Conservation (phyloP, 2,113 vertebrate species). For the Eidolon helvum region DNA sequence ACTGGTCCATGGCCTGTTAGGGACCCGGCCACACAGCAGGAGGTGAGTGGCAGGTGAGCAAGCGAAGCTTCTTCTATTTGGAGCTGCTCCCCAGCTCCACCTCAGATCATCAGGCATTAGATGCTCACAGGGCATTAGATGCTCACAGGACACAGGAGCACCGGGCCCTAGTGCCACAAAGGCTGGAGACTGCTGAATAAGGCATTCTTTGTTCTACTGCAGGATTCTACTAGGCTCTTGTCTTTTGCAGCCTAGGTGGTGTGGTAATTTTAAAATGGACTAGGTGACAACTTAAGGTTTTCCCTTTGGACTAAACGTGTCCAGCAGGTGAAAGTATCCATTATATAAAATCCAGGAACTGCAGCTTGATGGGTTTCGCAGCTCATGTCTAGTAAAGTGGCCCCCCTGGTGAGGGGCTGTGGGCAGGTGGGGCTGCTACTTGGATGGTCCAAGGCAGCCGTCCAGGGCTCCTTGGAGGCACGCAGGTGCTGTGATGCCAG, state of each 20-base stretch:
- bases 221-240: not conserved
- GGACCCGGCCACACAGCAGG: too few relatives aligned
- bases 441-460: not conserved
- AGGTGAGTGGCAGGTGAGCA: too few relatives aligned
- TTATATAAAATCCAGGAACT: not conserved
- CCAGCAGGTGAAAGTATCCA: not conserved
- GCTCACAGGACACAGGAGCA: too few relatives aligned
- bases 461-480: not conserved
- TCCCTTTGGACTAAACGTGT: not conserved
- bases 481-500: not conserved
- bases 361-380: accelerated
- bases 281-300: not conserved
- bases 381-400: not conserved
- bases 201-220: not conserved
- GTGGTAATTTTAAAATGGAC: not conserved
- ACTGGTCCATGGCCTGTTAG: too few relatives aligned
- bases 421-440: accelerated
- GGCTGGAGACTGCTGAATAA: not conserved
- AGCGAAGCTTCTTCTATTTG: too few relatives aligned
- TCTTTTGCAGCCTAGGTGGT: not conserved
- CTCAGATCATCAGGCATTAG: too few relatives aligned
- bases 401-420: accelerated
- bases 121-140: too few relatives aligned
- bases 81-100: too few relatives aligned
- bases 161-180: too few relatives aligned